These are phyloP conservation scores for Drosophila sp. DNA, from an alignment of 1,140 invertebrate species.

Conservation along the genomic window DNA sequence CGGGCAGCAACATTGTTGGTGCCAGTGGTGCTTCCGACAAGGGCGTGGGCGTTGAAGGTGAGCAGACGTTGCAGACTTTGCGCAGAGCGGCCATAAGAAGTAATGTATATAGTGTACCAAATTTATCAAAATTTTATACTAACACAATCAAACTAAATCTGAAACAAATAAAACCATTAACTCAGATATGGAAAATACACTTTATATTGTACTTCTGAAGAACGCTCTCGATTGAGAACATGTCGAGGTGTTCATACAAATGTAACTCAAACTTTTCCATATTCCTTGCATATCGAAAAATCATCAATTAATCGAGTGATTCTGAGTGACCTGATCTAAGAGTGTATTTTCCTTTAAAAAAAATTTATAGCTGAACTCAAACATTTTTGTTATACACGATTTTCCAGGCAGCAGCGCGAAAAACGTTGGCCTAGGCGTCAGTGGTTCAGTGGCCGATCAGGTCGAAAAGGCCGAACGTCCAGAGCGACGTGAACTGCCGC, in stretches of 20 bases:
- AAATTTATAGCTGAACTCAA: no score
- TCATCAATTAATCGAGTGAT: background rate
- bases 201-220: no score
- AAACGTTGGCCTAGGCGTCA: constrained; percentile 45
- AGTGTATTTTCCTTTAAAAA: background rate
- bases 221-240: no score
- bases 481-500: constrained; percentile 83
- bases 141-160: constrained; percentile 17
- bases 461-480: constrained; percentile 83
- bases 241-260: no score
- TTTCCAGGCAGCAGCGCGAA: constrained; percentile 58
- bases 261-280: no score
- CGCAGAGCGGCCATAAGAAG: constrained; percentile 70
- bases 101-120: constrained; percentile 42
- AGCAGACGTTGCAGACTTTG: constrained; percentile 64
- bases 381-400: background rate
- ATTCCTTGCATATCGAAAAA: no score
- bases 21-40: constrained; percentile 44
- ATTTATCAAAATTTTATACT: constrained; percentile 15
- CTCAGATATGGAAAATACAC: no score
- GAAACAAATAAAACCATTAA: constrained; percentile 6
- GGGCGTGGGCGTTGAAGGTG: constrained; percentile 70
- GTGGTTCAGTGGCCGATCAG: constrained; percentile 58
- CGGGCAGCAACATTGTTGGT: constrained; percentile 35
- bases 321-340: background rate